Percentiles rank a stretch among this genome's conserved stretches.
Conservation (phyloP, 1,140 invertebrate species). For the Aphidius ervi region DNA sequence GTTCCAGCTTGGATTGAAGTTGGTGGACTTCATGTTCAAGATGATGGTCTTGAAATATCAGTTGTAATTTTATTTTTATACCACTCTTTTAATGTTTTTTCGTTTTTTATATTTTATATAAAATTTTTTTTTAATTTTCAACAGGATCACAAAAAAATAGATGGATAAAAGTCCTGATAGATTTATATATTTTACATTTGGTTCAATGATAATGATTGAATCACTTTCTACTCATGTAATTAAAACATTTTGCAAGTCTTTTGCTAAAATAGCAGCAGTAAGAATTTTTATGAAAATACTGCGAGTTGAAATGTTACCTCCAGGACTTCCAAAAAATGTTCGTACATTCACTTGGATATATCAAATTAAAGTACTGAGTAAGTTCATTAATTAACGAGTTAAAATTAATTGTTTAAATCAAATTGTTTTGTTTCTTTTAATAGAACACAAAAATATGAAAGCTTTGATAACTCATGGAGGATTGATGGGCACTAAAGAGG, state of each 20-base stretch:
- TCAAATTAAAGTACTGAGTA: slow-evolving; percentile 27
- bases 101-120: background rate
- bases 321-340: slow-evolving; percentile 27
- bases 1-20: slow-evolving; percentile 39
- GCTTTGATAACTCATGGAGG: slow-evolving; percentile 54
- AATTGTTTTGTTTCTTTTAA: slow-evolving; percentile 13
- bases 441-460: slow-evolving; percentile 47
- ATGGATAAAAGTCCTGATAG: slow-evolving; percentile 34
- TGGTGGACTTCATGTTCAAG: slow-evolving; percentile 38
- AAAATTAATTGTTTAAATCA: background rate
- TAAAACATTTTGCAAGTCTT: slow-evolving; percentile 21
- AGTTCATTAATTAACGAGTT: slow-evolving; percentile 6
- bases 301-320: slow-evolving; percentile 20
- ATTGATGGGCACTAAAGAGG: slow-evolving; percentile 49
- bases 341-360: slow-evolving; percentile 25
- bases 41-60: background rate
- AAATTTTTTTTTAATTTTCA: slow-evolving; percentile 13
- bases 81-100: background rate
- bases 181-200: slow-evolving; percentile 43
- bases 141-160: slow-evolving; percentile 35
- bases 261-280: slow-evolving; percentile 31
- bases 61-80: background rate
- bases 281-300: slow-evolving; percentile 30
- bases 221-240: slow-evolving; percentile 16
- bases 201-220: slow-evolving; percentile 29